A percentile compares a stretch with the other conserved stretches of the same genome.
phyloP scores from a whole-genome alignment of 2,888 invertebrate species.

The Myopa tessellatipennis region DNA sequence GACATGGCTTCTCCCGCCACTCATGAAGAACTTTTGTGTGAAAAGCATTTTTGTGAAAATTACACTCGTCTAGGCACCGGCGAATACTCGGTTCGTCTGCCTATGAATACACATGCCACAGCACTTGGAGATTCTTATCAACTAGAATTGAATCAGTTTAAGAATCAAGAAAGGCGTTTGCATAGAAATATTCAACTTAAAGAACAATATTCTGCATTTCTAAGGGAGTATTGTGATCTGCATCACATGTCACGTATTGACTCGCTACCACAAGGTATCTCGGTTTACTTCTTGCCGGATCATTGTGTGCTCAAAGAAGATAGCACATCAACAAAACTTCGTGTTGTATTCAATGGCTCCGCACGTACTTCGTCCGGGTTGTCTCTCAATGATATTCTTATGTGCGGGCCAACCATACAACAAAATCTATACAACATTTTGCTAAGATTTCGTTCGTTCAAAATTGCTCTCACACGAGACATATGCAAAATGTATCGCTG shows the following conservation, averaged over 20 bases:
- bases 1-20: neutral
- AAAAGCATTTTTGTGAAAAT: constrained; percentile 41
- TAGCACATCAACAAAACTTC: constrained; percentile 38
- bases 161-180: neutral
- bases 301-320: constrained; percentile 20
- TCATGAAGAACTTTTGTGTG: constrained; percentile 39
- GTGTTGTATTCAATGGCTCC: constrained; percentile 36
- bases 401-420: constrained; percentile 23
- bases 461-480: constrained; percentile 40
- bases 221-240: constrained; percentile 4
- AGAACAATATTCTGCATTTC: constrained; percentile 4
- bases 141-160: constrained; percentile 20
- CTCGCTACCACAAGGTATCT: neutral
- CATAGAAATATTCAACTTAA: too few species aligned
- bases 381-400: neutral
- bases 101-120: constrained; percentile 18
- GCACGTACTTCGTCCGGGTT: constrained; percentile 9
- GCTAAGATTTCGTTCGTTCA: constrained; percentile 2
- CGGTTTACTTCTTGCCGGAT: constrained; percentile 12
- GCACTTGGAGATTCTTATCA: constrained; percentile 33
- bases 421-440: neutral
- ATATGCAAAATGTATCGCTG: constrained; percentile 48
- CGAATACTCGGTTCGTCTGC: constrained; percentile 42
- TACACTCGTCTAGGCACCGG: constrained; percentile 35
- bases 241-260: constrained; percentile 2